Evolutionary conservation across 2,113 vertebrate species (phyloP), one percentile per base, ranked within the genome.

Genomic region (Puma concolor): DNA sequence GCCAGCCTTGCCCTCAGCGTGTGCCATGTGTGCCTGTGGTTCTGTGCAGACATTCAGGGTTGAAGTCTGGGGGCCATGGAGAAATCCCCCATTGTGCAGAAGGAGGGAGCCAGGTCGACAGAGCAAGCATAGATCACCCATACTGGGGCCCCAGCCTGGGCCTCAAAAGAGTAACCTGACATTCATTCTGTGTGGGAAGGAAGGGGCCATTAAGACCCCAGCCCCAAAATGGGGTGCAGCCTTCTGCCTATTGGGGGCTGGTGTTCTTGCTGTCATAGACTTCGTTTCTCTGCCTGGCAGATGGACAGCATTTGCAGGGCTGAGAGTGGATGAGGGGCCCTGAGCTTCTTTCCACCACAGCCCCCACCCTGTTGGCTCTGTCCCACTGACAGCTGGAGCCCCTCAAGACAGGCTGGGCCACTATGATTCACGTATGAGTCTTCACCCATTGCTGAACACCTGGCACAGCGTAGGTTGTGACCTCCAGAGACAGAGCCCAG

Each of bases 281-380:
- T 44, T 15, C 7, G 0, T 50, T 29, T 25, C 41, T 50, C 48
- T 33, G 15, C 0, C 33, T 41, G 71, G 52, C 14, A 41, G 41
- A 8, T 44, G 52, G 64, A 15, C 81, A 21, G 27, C 12, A 9
- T 52, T 33, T 64, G 33, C 69, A 9, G 27, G 15, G 67, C 57
- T 0, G 0, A 21, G n/a, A 31, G 15, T 3, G 0, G 2, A 63
- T 17, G 38, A 63, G 33, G 44, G 31, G 38, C 33, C 12, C 0
- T 14, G 69, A 57, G 25, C 38, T n/a, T 29, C 79, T 63, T 33
- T 66, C 8, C 17, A 36, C 7, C 74, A 36, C 12, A 76, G 12
- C 50, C 48, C 14, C 2, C 21, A 4, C n/a, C 12, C 36, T 69
- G 16, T 31, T 44, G 48, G 9, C 80, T 83, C 67, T 77, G 69